Base-by-base conservation (phyloP, 1,140 invertebrate genomes). In the Dinoponera quadriceps region DNA sequence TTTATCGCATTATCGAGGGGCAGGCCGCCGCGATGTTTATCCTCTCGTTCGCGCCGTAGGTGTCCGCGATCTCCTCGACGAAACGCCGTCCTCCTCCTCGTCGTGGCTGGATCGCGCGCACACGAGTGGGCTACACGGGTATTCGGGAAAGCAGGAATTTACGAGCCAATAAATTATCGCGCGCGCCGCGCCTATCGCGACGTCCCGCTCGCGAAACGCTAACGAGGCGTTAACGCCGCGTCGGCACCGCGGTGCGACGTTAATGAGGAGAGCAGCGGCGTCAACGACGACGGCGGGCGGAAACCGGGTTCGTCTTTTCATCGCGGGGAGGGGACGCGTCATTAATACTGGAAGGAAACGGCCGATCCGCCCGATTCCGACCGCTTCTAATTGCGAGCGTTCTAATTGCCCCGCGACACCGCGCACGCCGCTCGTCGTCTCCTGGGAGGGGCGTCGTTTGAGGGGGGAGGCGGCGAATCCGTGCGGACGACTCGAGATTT, bases 111-210 rank as follows among this genome's bases (percentile, higher is more conserved):
- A 82, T 74, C 59, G 72, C 49, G 16, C 13, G 1, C 1, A 11
- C 13, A 20, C 18, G 3, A 0, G 13, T 3, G 13, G 20, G 16
- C 62, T 57, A 82, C 73, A 49, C 29, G 55, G 90, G 87, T 90
- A 92, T 92, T 92, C 89, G 91, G 91, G 89, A 92, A 92, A 92
- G 91, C 91, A 85, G 84, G 89, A 92, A 93, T 93, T 93, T 93
- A 93, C 90, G 90, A 92, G 90, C 89, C 91, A 88, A 93, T 93
- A 93, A 92, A 92, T 93, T 91, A 91, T 91, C 86, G 59, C 74
- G 88, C 85, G 60, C 80, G 86, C 55, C 88, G 83, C 86, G 80
- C 82, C 87, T 90, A 90, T 88, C 90, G 86, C 88, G 88, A 84
- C 73, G 72, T 68, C 63, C 44, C 85, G 81, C 84, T 82, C 84